Base-by-base conservation (phyloP, 2,113 vertebrate species). In the Alethe castanea region DNA sequence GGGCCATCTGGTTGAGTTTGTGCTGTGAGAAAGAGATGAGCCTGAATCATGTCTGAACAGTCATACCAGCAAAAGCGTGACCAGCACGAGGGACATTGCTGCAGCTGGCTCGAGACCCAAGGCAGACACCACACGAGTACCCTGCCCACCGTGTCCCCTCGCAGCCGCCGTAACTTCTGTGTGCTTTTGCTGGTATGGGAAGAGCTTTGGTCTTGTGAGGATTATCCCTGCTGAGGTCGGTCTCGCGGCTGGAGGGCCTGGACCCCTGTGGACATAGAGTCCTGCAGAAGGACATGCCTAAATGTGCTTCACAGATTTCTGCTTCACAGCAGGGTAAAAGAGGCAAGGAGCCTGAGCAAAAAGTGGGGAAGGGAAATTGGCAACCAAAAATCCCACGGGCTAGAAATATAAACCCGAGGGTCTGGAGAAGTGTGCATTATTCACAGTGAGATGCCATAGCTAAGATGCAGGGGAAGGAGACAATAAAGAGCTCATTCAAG, bases 161-260 rank as follows among this genome's bases (percentile, higher is more conserved):
- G 0, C n/a, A 61, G 67, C 3, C 29, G 38, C 53, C 0, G 0
- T 8, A 60, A 57, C 42, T 86, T 60, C 67, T 0, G 0, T 9
- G 8, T 38, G 81, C 95, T 95, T 95, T 69, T 79, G 81, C 83
- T 92, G 86, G 78, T 83, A 87, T 13, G 73, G 47, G 69, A 97
- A 97, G 90, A 95, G 73, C 94, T 96, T 96, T 97, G 95, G 95
- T 97, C 94, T 97, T 86, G 72, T 72, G 85, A 95, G 79, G 54
- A 81, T 94, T 91, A 71, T 96, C 92, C 90, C 91, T 96, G 90
- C 90, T 67, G 67, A 76, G 73, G 66, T 91, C 4, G 0, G 53
- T 38, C 74, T 81, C 1, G 0, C 16, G 60, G 80, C 66, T 14
- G 4, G 56, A 72, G 62, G 53, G 80, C 56, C 40, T 0, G 0